Base-by-base conservation (phyloP, 2,888 invertebrate species). In the Margaritifera margaritifera region DNA sequence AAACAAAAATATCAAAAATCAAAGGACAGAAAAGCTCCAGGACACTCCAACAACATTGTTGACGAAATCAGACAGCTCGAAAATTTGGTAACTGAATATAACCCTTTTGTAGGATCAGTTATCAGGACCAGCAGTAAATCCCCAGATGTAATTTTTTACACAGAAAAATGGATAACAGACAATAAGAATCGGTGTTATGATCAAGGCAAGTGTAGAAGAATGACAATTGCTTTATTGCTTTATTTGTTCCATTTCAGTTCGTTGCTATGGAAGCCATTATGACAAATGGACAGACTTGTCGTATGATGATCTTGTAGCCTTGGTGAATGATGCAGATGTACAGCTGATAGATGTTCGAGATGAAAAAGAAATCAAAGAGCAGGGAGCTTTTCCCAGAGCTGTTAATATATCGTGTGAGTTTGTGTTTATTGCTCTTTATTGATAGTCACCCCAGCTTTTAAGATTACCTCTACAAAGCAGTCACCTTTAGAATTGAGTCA, bases 311-410 rank as follows among this genome's bases (percentile, higher is more conserved):
- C 64, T 83, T 54, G 60, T 76, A 25, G 58, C 72, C 0, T 68
- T 81, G 62, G 50, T 83, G 51, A 68, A 80, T 11, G 68, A 65
- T 62, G 75, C 68, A 22, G 77, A 79, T 59, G 66, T 84, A 27
- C 72, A 72, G 51, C 69, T 89, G 42, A 78, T 89, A 64, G 89
- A 89, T 74, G 89, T 89, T 8, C 74, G 89, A 55, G 87, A 88
- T 72, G 78, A 80, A 6, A 76, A 80, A 24, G 89, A 89, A 73
- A 71, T 88, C 6, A 68, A 72, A 22, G 83, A 84, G 42, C 82
- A 84, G 65, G 89, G 89, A 52, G 76, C 64, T 55, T 87, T 88
- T 68, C 83, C 84, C 6, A 68, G 73, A n/a, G 80, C 88, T 19
- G 75, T 82, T 42, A 88, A 89, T 74, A 86, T 89, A 64, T 88